Evolutionary conservation across 2,113 vertebrate species (phyloP).

Genomic region (Heterochromis multidens): DNA sequence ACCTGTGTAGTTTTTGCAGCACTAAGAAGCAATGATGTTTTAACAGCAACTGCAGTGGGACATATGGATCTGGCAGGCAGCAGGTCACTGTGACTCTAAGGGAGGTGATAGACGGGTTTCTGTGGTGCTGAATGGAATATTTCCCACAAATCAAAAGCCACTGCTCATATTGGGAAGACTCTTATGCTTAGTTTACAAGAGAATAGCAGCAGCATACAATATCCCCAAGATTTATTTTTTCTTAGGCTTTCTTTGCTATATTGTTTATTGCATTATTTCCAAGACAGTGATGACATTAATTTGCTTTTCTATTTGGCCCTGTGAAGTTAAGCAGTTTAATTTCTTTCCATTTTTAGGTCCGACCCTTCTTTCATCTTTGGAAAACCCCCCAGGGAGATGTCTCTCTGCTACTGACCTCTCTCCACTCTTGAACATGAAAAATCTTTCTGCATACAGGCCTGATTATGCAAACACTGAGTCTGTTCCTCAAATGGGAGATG

Average conservation of each 20-base stretch:
- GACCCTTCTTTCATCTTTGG: neutral
- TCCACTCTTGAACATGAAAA: slow-evolving; percentile 33
- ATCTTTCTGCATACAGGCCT: neutral
- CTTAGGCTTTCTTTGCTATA: neutral
- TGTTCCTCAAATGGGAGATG: slow-evolving; percentile 19
- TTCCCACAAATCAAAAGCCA: neutral
- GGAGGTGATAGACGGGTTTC: neutral
- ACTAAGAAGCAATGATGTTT: neutral
- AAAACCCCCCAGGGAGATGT: slow-evolving; percentile 20
- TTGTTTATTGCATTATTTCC: slow-evolving; percentile 3
- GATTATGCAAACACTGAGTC: slow-evolving; percentile 33
- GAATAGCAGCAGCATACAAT: neutral
- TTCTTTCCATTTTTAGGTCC: slow-evolving; percentile 6
- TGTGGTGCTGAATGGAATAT: neutral
- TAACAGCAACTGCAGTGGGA: neutral
- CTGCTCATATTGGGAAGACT: neutral
- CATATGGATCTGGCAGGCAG: neutral
- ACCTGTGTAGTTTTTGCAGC: neutral
- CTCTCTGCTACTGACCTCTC: slow-evolving; percentile 34
- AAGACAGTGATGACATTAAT: neutral
- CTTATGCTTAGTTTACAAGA: neutral
- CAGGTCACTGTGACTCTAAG: neutral
- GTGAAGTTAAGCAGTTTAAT: slow-evolving; percentile 41
- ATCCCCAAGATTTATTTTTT: neutral
- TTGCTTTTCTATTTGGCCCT: slow-evolving; percentile 5